phyloP scores from a whole-genome alignment of 2,888 invertebrate genomes.

The Lymantria monacha region DNA sequence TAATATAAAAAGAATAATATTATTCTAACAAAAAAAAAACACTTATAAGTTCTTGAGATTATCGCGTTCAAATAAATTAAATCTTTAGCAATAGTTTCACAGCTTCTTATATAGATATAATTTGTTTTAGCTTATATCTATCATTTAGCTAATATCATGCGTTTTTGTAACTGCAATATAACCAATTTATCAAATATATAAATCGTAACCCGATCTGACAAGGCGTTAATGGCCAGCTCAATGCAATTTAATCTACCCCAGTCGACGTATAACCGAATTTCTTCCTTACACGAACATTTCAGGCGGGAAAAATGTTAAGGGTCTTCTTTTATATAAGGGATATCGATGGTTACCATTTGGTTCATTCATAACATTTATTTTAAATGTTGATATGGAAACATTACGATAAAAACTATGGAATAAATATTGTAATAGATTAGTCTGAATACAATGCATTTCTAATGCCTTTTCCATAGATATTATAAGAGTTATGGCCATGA shows the following conservation, averaged over 20 bases:
- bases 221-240: slow-evolving; percentile 80
- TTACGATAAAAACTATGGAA: neutral
- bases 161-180: slow-evolving; percentile 44
- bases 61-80: too few relatives aligned
- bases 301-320: slow-evolving; percentile 27
- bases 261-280: slow-evolving; percentile 64
- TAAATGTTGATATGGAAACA: slow-evolving; percentile 2
- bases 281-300: slow-evolving; percentile 44
- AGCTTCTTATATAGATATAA: too few relatives aligned
- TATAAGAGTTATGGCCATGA: too few relatives aligned
- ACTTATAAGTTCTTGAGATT: too few relatives aligned
- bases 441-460: too few relatives aligned
- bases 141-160: neutral
- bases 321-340: slow-evolving; percentile 9
- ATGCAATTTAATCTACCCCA: slow-evolving; percentile 81
- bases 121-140: neutral
- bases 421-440: too few relatives aligned
- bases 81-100: too few relatives aligned
- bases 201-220: slow-evolving; percentile 81
- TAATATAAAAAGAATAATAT: too few relatives aligned
- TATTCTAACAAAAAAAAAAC: too few relatives aligned
- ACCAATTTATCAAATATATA: slow-evolving; percentile 74
- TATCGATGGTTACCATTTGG: slow-evolving; percentile 10
- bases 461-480: too few relatives aligned
- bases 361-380: slow-evolving; percentile 7